phyloP scores from a whole-genome alignment of 2,888 invertebrate species.

The Ornithoptera priamus region DNA sequence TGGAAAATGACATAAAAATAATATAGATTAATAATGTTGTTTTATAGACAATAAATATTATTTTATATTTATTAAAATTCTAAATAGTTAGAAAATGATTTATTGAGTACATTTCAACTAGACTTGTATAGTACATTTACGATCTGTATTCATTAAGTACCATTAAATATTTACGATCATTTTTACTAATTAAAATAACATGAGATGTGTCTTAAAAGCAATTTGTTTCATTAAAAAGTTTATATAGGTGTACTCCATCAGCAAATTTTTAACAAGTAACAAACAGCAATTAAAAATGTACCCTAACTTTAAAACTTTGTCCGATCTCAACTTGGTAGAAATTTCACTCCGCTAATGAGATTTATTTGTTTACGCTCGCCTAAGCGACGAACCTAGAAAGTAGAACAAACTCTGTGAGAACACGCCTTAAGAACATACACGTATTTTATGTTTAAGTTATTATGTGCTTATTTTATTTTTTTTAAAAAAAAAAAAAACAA shows the following conservation, averaged over 20 bases:
- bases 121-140: too few relatives aligned
- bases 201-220: neutral
- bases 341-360: slow-evolving; percentile 21
- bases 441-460: neutral
- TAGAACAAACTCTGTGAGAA: slow-evolving; percentile 15
- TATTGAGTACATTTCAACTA: too few relatives aligned
- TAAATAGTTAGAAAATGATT: too few relatives aligned
- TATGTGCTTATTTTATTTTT: neutral
- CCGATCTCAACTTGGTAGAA: slow-evolving; percentile 18
- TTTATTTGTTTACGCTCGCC: slow-evolving; percentile 27
- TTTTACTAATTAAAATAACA: too few relatives aligned
- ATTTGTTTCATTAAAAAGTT: slow-evolving; percentile 15
- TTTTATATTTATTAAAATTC: too few relatives aligned
- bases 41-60: too few relatives aligned
- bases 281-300: slow-evolving; percentile 26
- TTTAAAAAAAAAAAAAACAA: neutral
- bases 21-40: too few relatives aligned
- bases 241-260: neutral
- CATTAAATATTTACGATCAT: too few relatives aligned
- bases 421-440: neutral
- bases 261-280: slow-evolving; percentile 15
- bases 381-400: slow-evolving; percentile 14
- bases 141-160: too few relatives aligned
- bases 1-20: too few relatives aligned
- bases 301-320: slow-evolving; percentile 20